Conservation (phyloP, 2,888 invertebrate species). For the Eurytoma californica region DNA sequence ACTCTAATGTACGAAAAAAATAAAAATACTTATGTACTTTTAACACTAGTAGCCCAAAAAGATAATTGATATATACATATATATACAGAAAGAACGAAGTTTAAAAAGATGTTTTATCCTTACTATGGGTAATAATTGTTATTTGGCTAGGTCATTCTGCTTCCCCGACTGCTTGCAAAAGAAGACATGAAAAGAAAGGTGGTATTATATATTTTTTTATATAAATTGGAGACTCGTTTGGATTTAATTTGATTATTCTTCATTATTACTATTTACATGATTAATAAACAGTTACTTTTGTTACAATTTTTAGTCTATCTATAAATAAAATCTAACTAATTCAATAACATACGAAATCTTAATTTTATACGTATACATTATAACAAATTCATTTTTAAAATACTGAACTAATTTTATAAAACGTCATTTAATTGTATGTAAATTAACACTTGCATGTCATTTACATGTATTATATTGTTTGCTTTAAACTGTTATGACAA, state of each 20-base stretch:
- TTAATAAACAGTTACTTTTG: constrained; percentile 47
- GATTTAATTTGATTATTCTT: constrained; percentile 31
- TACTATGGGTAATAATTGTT: constrained; percentile 74
- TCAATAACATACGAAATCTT: constrained; percentile 33
- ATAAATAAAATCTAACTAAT: constrained; percentile 22
- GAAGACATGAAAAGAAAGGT: constrained; percentile 64
- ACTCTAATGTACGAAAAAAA: background rate
- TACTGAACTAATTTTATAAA: constrained; percentile 20
- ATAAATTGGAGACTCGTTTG: constrained; percentile 42
- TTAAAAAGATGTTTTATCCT: constrained; percentile 63
- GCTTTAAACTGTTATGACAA: constrained; percentile 30
- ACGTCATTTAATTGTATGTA: constrained; percentile 32
- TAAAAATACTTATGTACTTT: background rate
- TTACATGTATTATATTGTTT: constrained; percentile 28
- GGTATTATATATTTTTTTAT: constrained; percentile 46
- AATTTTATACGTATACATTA: constrained; percentile 33
- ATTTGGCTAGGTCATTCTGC: constrained; percentile 74
- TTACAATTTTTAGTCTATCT: constrained; percentile 36
- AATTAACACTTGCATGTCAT: constrained; percentile 28
- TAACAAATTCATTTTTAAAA: constrained; percentile 32
- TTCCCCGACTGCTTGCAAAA: constrained; percentile 74
- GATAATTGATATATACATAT: background rate
- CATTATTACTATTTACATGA: constrained; percentile 40
- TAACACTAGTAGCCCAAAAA: constrained; percentile 33
- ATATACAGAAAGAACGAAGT: constrained; percentile 13